phyloP scores from a whole-genome alignment of 2,113 vertebrate species.

The Otolemur garnettii region DNA sequence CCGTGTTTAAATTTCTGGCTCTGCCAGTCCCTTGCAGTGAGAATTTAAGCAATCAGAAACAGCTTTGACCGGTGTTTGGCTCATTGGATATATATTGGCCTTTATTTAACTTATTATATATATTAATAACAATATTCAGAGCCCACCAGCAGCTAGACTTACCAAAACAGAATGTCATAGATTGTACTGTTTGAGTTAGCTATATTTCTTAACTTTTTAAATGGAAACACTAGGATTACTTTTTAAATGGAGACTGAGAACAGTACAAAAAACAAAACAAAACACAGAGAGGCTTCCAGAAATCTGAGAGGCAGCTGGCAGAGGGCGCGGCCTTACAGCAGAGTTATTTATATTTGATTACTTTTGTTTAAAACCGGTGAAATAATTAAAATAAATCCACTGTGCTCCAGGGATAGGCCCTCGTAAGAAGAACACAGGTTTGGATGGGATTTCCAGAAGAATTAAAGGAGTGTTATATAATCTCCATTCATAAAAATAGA shows the following conservation, averaged over 20 bases:
- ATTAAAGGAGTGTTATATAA: conserved; percentile 64
- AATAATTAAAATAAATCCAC: conserved; percentile 84
- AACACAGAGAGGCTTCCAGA: neutral
- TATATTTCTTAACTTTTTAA: neutral
- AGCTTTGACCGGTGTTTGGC: neutral
- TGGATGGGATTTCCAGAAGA: conserved; percentile 52
- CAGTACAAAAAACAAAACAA: neutral
- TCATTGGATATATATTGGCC: neutral
- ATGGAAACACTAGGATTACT: neutral
- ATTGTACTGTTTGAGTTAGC: neutral
- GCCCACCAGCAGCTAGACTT: conserved; percentile 49
- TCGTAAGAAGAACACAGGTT: conserved; percentile 25
- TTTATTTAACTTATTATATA: neutral
- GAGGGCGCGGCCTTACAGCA: neutral
- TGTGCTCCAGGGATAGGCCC: conserved; percentile 53
- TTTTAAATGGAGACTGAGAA: neutral
- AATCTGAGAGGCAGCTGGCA: neutral
- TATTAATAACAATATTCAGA: neutral
- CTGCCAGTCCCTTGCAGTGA: neutral
- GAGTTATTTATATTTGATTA: conserved; percentile 77
- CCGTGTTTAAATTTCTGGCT: neutral
- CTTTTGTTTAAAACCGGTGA: conserved; percentile 82
- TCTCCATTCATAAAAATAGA: conserved; percentile 73
- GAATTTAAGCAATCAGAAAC: neutral
- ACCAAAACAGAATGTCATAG: conserved; percentile 33